Evolutionary conservation across 2,113 vertebrate species (phyloP).

Genomic region (Chamaea fasciata): DNA sequence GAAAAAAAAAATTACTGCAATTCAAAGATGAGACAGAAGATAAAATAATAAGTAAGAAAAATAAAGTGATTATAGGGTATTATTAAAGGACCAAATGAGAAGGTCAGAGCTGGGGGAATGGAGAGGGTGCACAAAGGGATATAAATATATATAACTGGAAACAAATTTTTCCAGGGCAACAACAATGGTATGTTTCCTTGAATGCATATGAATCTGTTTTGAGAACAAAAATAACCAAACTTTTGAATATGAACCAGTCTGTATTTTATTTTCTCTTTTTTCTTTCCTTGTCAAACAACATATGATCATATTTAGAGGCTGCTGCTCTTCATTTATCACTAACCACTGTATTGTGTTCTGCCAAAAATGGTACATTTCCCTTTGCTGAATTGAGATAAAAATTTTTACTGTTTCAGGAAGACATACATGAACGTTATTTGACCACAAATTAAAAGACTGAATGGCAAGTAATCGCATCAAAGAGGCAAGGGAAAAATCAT

Average conservation of each 20-base stretch:
- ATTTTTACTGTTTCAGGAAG: neutral
- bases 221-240: neutral
- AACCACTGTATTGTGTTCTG: neutral
- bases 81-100: neutral
- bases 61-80: neutral
- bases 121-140: neutral
- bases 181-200: neutral
- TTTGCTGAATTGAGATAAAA: neutral
- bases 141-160: neutral
- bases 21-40: neutral
- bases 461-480: neutral
- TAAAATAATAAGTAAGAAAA: neutral
- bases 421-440: neutral
- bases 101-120: neutral
- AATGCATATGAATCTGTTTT: neutral
- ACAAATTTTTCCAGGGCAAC: neutral
- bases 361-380: neutral
- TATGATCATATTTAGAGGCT: neutral
- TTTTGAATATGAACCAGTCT: neutral
- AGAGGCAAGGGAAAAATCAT: neutral
- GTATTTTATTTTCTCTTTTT: neutral
- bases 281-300: neutral
- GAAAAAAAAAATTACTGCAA: neutral
- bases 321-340: neutral
- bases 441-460: neutral